Conservation (phyloP, 2,888 invertebrate genomes). For the Ypsolopha scabrella region DNA sequence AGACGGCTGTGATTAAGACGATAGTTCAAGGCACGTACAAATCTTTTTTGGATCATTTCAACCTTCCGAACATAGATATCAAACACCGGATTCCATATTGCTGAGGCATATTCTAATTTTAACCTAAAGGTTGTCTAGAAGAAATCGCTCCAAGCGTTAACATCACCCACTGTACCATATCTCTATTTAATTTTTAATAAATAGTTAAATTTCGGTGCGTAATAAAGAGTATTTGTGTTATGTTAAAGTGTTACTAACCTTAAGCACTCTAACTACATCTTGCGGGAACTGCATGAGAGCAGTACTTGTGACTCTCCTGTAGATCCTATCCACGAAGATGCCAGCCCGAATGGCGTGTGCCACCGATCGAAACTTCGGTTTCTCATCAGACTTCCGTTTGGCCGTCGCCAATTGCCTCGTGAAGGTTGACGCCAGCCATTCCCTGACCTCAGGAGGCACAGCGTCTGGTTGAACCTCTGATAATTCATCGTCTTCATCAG, state of each 20-base stretch:
- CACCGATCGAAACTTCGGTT: constrained; percentile 92
- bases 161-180: too few relatives aligned
- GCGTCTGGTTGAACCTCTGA: constrained; percentile 97
- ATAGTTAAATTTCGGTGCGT: too few relatives aligned
- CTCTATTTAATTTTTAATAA: too few relatives aligned
- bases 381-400: constrained; percentile 81
- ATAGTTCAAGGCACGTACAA: too few relatives aligned
- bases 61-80: too few relatives aligned
- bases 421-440: constrained; percentile 97
- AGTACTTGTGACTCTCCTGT: constrained; percentile 82
- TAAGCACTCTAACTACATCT: constrained; percentile 86
- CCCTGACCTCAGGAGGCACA: constrained; percentile 95
- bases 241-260: constrained; percentile 64
- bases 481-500: constrained; percentile 94
- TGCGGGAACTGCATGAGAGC: constrained; percentile 90
- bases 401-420: constrained; percentile 89
- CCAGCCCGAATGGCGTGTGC: constrained; percentile 97
- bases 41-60: too few relatives aligned
- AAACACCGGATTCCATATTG: too few relatives aligned
- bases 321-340: constrained; percentile 95
- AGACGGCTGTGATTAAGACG: too few relatives aligned
- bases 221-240: too few relatives aligned
- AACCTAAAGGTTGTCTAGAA: too few relatives aligned
- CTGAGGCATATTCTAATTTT: too few relatives aligned
- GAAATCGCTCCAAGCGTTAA: too few relatives aligned